Evolutionary conservation across 2,888 invertebrate genomes (phyloP), one percentile per base, ranked within the genome.

Genomic region (Dione juno): DNA sequence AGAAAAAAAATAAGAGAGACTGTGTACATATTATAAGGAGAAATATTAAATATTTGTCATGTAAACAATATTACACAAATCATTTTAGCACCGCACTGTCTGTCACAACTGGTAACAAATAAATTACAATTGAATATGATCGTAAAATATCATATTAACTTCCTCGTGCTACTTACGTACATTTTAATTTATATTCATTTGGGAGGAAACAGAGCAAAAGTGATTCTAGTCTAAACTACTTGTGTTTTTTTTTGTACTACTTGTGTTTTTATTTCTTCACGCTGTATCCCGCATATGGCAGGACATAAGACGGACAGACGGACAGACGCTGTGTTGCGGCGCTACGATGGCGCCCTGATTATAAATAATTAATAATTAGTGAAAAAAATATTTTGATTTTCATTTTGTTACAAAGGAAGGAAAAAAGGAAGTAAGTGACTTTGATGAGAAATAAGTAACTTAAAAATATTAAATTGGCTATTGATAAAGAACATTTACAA

Each of bases 61-160:
- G 41, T 59, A 59, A 59, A 43, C 0, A 5, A 1, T 9, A 43
- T n/a, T 28, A 61, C n/a, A 61, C 28, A 61, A 61, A 37, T 54
- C 10, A 54, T 37, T n/a, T 19, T 35, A 52, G 40, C n/a, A 19
- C n/a, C n/a, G n/a, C n/a, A n/a, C n/a, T n/a, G n/a, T n/a, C 13
- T 45, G 57, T 50, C 48, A n/a, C 40, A 67, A 48, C 53, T n/a
- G 10, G n/a, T 28, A 59, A 43, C 28, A 28, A 58, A 40, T 67
- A n/a, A 48, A 68, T 37, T 63, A 68, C 45, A 45, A 16, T 19
- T 68, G 14, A 54, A 54, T 35, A 54, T 43, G 19, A 37, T 53
- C 43, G 63, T 54, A 52, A 43, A 28, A 43, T 45, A 10, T 10
- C 5, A 28, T 53, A 52, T n/a, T 68, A 53, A 53, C 53, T 35